Percentiles rank a stretch among this genome's conserved stretches.
Evolutionary conservation across 2,888 invertebrate species (phyloP).

Genomic region (Lasioglossum leucozonium): DNA sequence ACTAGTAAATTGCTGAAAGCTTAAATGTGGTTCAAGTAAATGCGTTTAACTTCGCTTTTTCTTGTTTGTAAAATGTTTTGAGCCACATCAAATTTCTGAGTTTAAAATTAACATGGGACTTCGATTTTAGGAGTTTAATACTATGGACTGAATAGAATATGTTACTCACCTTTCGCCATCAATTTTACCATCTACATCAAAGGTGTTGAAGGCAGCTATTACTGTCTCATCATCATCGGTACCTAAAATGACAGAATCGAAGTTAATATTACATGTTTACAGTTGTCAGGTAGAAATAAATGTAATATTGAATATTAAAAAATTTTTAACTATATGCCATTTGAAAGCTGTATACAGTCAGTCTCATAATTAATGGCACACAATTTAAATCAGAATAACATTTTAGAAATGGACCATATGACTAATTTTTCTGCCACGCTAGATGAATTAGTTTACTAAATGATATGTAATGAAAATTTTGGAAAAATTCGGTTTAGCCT

Average conservation of each 20-base stretch:
- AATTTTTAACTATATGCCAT: no score
- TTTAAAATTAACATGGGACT: neutral
- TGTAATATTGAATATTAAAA: neutral
- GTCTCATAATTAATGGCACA: no score
- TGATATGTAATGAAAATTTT: no score
- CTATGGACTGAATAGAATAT: neutral
- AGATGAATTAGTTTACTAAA: no score
- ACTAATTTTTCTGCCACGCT: no score
- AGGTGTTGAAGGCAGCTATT: constrained; percentile 96
- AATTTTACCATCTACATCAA: constrained; percentile 95
- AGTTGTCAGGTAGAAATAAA: neutral
- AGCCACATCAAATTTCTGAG: neutral
- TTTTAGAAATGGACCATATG: no score
- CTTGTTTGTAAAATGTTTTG: neutral
- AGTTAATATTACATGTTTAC: neutral
- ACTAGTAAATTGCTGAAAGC: no score
- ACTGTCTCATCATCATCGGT: constrained; percentile 96
- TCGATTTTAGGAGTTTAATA: neutral
- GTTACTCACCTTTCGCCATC: constrained; percentile 90
- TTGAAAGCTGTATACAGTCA: no score
- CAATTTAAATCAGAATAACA: no score
- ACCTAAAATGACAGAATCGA: constrained; percentile 83
- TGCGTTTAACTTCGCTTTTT: neutral
- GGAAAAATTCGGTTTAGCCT: no score
- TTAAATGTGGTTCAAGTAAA: neutral